Evolutionary conservation across 2,113 vertebrate species (phyloP).

Genomic region (Struthidea cinerea): DNA sequence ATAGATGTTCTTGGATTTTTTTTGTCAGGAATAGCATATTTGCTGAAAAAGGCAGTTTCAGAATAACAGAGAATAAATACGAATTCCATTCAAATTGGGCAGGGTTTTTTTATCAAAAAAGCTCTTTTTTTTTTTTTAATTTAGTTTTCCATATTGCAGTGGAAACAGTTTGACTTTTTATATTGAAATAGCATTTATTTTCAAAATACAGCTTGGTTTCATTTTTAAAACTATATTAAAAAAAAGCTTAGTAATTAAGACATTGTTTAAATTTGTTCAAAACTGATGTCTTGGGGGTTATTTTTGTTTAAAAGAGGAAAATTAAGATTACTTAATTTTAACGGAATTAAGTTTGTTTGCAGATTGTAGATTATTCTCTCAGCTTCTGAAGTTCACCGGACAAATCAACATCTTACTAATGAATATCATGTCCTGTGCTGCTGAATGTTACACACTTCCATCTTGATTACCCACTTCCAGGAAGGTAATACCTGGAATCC

Average conservation of each 20-base stretch:
- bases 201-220: background rate
- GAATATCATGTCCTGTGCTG: background rate
- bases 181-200: background rate
- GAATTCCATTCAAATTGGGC: background rate
- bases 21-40: background rate
- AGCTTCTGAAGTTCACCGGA: background rate
- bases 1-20: background rate
- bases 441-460: background rate
- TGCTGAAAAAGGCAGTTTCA: background rate
- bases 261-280: background rate
- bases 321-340: background rate
- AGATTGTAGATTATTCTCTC: background rate
- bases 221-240: background rate
- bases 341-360: background rate
- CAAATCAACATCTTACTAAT: background rate
- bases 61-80: background rate
- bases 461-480: background rate
- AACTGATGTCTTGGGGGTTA: background rate
- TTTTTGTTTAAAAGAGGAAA: background rate
- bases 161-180: background rate
- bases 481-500: background rate
- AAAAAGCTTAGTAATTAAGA: background rate
- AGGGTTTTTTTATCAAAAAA: background rate
- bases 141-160: background rate
- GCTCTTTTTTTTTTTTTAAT: rapidly evolving